Evolutionary conservation across 2,113 vertebrate genomes (phyloP).

Genomic region (Caranx ignobilis): DNA sequence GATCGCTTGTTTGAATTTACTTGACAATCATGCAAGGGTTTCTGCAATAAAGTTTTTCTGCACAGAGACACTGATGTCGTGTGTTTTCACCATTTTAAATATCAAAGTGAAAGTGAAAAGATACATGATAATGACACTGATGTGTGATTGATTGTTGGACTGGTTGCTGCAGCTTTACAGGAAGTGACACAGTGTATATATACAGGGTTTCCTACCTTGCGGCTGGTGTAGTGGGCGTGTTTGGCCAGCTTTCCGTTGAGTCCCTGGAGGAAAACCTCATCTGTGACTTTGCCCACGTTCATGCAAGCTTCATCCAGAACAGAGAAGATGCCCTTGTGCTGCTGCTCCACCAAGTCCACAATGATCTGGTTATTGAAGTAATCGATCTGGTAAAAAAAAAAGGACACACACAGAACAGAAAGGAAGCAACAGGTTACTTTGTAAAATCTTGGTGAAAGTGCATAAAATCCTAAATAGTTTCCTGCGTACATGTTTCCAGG

Average conservation of each 20-base stretch:
- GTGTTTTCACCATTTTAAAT: not conserved
- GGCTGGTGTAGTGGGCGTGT: constrained; percentile 95
- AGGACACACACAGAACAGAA: not conserved
- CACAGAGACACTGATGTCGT: not conserved
- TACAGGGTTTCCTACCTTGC: constrained; percentile 88
- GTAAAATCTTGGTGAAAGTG: not conserved
- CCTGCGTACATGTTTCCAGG: constrained; percentile 94
- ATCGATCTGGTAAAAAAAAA: constrained; percentile 87
- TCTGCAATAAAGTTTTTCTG: not conserved
- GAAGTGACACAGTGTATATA: not conserved
- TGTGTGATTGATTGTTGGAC: not conserved
- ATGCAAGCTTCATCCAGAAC: constrained; percentile 97
- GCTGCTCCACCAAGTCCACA: constrained; percentile 96
- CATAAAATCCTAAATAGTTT: not conserved
- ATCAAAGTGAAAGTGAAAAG: not conserved
- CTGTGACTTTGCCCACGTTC: constrained; percentile 97
- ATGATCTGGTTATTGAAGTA: constrained; percentile 99
- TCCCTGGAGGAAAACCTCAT: constrained; percentile 95
- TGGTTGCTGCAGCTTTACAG: no score
- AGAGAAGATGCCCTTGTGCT: constrained; percentile 97
- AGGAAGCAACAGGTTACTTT: not conserved
- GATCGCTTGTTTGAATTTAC: not conserved
- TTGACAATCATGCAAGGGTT: not conserved
- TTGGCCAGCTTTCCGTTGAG: constrained; percentile 93
- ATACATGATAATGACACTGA: not conserved